Percentiles rank a stretch among this genome's conserved stretches.
These are phyloP conservation scores for Lepidurus arcticus DNA, from an alignment of 1,140 invertebrate species.

Conservation along the genomic window DNA sequence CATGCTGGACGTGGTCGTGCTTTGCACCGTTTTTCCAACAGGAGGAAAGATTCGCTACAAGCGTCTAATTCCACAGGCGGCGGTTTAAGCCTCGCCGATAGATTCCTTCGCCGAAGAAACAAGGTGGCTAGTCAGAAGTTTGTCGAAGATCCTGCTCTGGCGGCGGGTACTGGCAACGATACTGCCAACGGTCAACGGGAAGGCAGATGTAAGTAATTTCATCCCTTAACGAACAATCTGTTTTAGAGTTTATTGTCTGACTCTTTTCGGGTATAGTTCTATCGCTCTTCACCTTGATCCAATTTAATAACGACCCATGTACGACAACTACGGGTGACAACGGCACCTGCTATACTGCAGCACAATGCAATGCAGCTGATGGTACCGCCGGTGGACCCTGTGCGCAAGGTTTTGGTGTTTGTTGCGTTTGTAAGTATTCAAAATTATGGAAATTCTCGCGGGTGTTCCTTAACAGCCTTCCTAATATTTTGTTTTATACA, in stretches of 20 bases:
- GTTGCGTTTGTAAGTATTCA: constrained; percentile 61
- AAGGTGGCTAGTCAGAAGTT: not conserved
- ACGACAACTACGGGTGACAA: constrained; percentile 62
- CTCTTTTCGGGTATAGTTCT: constrained; percentile 50
- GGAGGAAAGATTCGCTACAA: not conserved
- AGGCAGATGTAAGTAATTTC: constrained; percentile 23
- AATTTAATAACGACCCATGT: constrained; percentile 63
- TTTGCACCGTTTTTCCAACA: not conserved
- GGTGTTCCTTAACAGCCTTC: not conserved
- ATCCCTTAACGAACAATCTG: not conserved
- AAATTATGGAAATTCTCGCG: not conserved
- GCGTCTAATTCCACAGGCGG: not conserved
- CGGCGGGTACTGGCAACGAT: not conserved
- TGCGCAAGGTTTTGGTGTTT: constrained; percentile 66
- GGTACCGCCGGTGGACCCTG: constrained; percentile 66
- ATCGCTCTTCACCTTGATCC: constrained; percentile 66
- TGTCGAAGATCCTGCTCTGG: not conserved
- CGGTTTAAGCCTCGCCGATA: not conserved
- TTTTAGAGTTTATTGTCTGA: not conserved
- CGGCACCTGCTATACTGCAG: constrained; percentile 63
- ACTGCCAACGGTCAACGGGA: constrained; percentile 19
- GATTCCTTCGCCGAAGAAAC: not conserved
- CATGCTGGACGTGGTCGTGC: not conserved
- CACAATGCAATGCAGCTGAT: constrained; percentile 59
- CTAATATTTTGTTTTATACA: constrained; percentile 32